These are phyloP conservation scores for Muscicapa striata DNA, from an alignment of 2,797 vertebrate species.

Conservation along the genomic window DNA sequence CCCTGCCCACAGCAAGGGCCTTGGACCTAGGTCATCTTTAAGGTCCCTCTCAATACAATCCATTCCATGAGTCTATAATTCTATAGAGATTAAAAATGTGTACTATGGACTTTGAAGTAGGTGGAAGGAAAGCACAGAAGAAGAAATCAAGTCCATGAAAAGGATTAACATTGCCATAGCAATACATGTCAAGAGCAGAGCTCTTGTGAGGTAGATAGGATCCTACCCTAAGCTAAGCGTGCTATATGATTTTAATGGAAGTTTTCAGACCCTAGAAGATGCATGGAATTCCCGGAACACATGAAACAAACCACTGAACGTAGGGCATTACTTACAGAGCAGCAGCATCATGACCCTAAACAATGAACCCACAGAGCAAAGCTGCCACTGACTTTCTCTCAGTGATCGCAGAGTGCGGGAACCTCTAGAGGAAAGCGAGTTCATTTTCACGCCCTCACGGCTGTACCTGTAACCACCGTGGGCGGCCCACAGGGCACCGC, in stretches of 20 bases:
- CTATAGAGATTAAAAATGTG: not conserved
- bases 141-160: not conserved
- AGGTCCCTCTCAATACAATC: not conserved
- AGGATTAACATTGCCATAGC: not conserved
- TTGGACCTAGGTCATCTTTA: not conserved
- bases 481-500: not conserved
- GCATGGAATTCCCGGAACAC: not conserved
- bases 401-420: rapidly evolving
- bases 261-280: not conserved
- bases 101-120: not conserved
- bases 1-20: not conserved
- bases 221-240: not conserved
- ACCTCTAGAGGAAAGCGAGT: not conserved
- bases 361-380: not conserved
- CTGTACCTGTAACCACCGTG: not conserved
- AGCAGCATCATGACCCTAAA: not conserved
- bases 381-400: not conserved
- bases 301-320: not conserved
- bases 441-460: not conserved
- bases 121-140: not conserved
- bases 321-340: not conserved
- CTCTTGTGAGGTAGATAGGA: not conserved
- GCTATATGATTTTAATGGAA: not conserved
- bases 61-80: too few species aligned
- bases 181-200: rapidly evolving